These are phyloP conservation scores for Notechis scutatus DNA, from an alignment of 2,113 vertebrate species.

Conservation along the genomic window DNA sequence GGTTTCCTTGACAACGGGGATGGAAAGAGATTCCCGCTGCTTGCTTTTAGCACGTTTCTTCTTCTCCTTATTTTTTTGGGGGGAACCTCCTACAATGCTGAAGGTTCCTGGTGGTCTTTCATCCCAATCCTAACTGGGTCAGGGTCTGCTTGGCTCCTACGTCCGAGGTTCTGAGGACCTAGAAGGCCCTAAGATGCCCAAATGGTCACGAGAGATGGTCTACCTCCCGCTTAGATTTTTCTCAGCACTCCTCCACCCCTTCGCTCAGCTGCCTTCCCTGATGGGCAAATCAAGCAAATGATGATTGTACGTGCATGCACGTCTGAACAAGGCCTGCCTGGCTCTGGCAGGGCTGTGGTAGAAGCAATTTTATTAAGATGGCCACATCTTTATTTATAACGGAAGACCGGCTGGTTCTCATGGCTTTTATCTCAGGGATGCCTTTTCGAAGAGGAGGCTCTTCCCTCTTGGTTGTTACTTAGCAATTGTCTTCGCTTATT, in stretches of 20 bases:
- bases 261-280: neutral
- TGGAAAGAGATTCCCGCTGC: neutral
- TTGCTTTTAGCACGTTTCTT: neutral
- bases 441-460: slow-evolving; percentile 15
- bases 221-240: neutral
- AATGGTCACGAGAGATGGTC: neutral
- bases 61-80: neutral
- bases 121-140: neutral
- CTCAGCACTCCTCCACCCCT: neutral
- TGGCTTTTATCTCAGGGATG: neutral
- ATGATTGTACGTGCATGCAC: neutral
- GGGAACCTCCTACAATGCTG: neutral
- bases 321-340: neutral
- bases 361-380: neutral
- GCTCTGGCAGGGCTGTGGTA: neutral
- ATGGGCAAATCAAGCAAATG: neutral
- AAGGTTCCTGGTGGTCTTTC: neutral
- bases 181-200: neutral
- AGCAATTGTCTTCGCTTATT: neutral
- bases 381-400: neutral
- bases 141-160: neutral
- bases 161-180: neutral
- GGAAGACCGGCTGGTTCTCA: neutral
- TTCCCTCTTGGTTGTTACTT: neutral
- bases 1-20: neutral